A percentile compares a stretch with the other conserved stretches of the same genome.
These are phyloP conservation scores for Wiebesia pumilae DNA, from an alignment of 1,140 invertebrate genomes.

Conservation along the genomic window DNA sequence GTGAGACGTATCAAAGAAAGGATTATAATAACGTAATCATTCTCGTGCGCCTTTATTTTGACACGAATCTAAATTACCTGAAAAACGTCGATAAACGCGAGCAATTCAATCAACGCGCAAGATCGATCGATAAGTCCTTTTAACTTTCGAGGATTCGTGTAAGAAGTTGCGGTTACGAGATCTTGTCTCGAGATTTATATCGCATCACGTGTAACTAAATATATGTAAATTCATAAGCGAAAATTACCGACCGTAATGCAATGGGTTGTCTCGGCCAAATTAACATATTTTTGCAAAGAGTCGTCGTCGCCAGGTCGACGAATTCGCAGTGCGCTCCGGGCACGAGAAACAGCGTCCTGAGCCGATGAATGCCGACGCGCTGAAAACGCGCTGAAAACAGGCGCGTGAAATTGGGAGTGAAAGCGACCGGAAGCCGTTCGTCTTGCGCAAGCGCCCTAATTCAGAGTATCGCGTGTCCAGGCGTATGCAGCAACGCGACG, in stretches of 20 bases:
- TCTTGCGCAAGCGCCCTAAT: not conserved
- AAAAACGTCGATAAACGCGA: not conserved
- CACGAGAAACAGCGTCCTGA: too few relatives aligned
- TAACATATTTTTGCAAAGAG: not conserved
- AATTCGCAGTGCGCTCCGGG: too few relatives aligned
- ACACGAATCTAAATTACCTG: not conserved
- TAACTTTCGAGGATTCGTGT: not conserved
- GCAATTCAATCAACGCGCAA: not conserved
- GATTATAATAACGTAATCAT: not conserved
- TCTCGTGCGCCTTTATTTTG: not conserved
- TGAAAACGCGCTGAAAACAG: too few relatives aligned
- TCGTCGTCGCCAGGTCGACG: too few relatives aligned
- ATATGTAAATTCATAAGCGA: not conserved
- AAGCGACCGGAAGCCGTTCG: too few relatives aligned
- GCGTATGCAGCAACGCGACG: constrained; percentile 92
- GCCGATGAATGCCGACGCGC: too few relatives aligned
- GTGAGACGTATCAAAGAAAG: not conserved
- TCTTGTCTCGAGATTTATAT: not conserved
- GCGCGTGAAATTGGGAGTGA: too few relatives aligned
- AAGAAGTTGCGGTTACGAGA: not conserved
- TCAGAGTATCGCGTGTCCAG: constrained; percentile 71
- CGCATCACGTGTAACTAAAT: not conserved
- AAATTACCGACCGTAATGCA: not conserved
- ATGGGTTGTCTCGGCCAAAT: not conserved
- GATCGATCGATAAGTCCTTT: not conserved